These are phyloP conservation scores for Calliscelio sp. DNA, from an alignment of 2,888 invertebrate genomes.

Conservation along the genomic window DNA sequence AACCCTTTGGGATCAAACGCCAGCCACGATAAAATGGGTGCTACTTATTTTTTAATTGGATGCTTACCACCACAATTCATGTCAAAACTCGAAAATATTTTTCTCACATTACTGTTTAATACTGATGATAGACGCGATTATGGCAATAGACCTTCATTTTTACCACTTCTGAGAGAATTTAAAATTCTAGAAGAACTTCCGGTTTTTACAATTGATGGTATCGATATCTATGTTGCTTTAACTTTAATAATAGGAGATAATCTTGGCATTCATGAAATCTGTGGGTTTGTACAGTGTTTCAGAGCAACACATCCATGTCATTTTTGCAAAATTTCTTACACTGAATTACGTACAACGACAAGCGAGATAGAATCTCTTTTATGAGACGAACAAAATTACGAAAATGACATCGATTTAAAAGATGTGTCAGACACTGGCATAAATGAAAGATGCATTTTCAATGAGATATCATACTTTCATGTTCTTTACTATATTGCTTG, in stretches of 20 bases:
- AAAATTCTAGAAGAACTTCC: not conserved
- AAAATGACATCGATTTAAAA: too few species aligned
- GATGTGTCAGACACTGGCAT: too few species aligned
- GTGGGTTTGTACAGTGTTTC: conserved; percentile 29
- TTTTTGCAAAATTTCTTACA: too few species aligned
- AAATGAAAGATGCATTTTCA: too few species aligned
- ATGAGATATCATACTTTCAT: too few species aligned
- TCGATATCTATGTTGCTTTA: conserved; percentile 50
- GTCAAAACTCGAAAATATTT: conserved; percentile 59
- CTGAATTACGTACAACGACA: too few species aligned
- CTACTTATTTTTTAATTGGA: conserved; percentile 54
- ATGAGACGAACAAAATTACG: too few species aligned
- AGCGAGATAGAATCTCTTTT: too few species aligned
- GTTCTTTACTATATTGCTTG: too few species aligned
- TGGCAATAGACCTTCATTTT: conserved; percentile 52
- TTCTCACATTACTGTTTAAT: conserved; percentile 62
- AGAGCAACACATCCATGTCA: too few species aligned
- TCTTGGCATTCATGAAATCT: conserved; percentile 64
- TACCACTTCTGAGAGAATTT: conserved; percentile 40
- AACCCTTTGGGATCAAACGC: conserved; percentile 70
- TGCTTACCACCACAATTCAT: conserved; percentile 57
- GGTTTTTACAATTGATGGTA: not conserved
- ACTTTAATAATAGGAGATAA: conserved; percentile 64
- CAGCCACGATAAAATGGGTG: conserved; percentile 61
- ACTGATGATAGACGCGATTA: conserved; percentile 37